phyloP scores from a whole-genome alignment of 2,113 vertebrate genomes.

The Toxotes chatareus region DNA sequence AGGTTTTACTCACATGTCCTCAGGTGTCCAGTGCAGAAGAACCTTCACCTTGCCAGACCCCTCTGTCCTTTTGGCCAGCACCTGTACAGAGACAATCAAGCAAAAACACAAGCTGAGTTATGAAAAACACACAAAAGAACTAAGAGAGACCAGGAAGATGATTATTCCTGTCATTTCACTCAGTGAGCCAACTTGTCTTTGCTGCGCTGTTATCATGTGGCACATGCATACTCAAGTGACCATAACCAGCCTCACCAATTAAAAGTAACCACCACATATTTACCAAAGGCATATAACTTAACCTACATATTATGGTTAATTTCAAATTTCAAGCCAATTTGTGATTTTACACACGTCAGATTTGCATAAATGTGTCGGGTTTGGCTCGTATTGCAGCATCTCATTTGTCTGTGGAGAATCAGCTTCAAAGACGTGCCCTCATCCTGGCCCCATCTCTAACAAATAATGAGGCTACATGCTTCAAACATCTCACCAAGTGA shows the following conservation, averaged over 20 bases:
- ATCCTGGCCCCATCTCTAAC: slow-evolving; percentile 19
- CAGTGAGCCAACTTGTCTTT: not conserved
- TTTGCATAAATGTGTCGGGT: slow-evolving; percentile 17
- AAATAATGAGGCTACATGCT: slow-evolving; percentile 63
- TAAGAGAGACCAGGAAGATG: not conserved
- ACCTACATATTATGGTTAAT: slow-evolving; percentile 19
- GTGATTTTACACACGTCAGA: slow-evolving; percentile 16
- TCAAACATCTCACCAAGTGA: slow-evolving; percentile 62
- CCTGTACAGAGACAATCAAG: slow-evolving; percentile 56
- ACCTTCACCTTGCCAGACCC: slow-evolving; percentile 81
- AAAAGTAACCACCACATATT: not conserved
- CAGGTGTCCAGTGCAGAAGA: slow-evolving; percentile 82
- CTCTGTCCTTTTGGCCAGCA: slow-evolving; percentile 80
- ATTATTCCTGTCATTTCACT: not conserved
- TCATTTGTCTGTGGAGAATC: slow-evolving; percentile 25
- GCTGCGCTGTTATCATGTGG: not conserved
- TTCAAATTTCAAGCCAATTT: slow-evolving; percentile 29
- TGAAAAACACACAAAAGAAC: not conserved
- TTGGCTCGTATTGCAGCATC: slow-evolving; percentile 28
- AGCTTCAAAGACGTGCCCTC: slow-evolving; percentile 57
- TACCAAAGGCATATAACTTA: not conserved
- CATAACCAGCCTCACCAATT: not conserved
- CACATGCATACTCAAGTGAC: not conserved
- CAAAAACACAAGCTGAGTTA: not conserved
- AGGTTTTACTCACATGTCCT: slow-evolving; percentile 77